phyloP scores from a whole-genome alignment of 2,888 invertebrate species.

The Ceratothoa steindachneri region DNA sequence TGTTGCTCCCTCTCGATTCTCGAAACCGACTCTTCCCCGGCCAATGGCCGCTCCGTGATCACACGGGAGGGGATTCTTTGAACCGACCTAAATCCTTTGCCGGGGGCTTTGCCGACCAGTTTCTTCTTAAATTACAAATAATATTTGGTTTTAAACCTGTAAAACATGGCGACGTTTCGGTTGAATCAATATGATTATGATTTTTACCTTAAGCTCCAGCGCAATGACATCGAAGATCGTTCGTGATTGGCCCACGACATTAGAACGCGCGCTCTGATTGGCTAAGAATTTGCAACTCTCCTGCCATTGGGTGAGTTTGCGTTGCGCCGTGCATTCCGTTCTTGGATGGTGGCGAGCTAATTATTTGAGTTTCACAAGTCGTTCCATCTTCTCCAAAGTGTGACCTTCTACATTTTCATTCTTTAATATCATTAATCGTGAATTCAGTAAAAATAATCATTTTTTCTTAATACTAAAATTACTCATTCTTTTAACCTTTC shows the following conservation, averaged over 20 bases:
- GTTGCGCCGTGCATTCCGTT: neutral
- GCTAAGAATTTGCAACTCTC: neutral
- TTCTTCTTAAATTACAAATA: too few relatives aligned
- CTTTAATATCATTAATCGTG: neutral
- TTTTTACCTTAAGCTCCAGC: too few relatives aligned
- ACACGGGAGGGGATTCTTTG: too few relatives aligned
- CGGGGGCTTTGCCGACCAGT: too few relatives aligned
- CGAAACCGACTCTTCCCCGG: neutral
- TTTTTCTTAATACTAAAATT: neutral
- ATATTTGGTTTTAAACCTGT: too few relatives aligned
- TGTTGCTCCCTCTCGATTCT: neutral
- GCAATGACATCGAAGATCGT: neutral
- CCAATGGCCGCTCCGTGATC: too few relatives aligned
- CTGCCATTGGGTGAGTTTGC: neutral
- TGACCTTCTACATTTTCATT: neutral
- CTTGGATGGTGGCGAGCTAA: neutral
- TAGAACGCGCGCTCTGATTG: neutral
- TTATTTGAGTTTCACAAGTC: constrained; percentile 2
- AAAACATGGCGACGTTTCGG: too few relatives aligned
- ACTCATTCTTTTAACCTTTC: neutral
- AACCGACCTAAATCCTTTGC: too few relatives aligned
- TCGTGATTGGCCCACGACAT: neutral
- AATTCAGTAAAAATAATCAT: neutral
- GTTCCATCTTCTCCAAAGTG: constrained; percentile 1
- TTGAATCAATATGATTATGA: too few relatives aligned